Evolutionary conservation across 2,888 invertebrate genomes (phyloP).

Genomic region (Amorpha juglandis): DNA sequence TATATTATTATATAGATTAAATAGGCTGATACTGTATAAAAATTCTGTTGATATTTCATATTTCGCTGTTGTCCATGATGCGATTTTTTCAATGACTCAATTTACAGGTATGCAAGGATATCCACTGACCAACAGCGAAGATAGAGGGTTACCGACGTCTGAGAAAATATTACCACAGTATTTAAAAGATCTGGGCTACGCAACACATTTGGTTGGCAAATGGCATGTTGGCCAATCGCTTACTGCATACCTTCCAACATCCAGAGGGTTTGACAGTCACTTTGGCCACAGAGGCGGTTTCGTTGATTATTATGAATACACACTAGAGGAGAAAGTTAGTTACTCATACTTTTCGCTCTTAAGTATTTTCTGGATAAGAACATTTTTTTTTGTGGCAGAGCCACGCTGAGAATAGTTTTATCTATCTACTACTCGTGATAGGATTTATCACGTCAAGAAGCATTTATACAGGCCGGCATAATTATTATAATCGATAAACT

Average conservation of each 20-base stretch:
- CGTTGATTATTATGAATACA: slow-evolving; percentile 90
- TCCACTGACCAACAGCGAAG: slow-evolving; percentile 71
- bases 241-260: slow-evolving; percentile 86
- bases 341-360: no score
- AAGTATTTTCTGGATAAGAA: no score
- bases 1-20: no score
- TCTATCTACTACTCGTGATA: no score
- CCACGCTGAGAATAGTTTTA: no score
- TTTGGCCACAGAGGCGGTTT: slow-evolving; percentile 94
- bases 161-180: slow-evolving; percentile 85
- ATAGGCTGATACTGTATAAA: no score
- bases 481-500: no score
- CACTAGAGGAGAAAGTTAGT: slow-evolving; percentile 59
- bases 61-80: no score
- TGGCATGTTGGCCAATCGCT: slow-evolving; percentile 88
- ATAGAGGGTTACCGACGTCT: slow-evolving; percentile 69
- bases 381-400: no score
- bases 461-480: no score
- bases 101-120: slow-evolving; percentile 74
- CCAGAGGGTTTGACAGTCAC: slow-evolving; percentile 91
- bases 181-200: slow-evolving; percentile 87
- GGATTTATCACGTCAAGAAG: no score
- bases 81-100: neutral
- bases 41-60: no score
- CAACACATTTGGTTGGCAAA: slow-evolving; percentile 91